phyloP scores from a whole-genome alignment of 37 sponge, comb jelly and placozoan genomes.

The Bolinopsis microptera region DNA sequence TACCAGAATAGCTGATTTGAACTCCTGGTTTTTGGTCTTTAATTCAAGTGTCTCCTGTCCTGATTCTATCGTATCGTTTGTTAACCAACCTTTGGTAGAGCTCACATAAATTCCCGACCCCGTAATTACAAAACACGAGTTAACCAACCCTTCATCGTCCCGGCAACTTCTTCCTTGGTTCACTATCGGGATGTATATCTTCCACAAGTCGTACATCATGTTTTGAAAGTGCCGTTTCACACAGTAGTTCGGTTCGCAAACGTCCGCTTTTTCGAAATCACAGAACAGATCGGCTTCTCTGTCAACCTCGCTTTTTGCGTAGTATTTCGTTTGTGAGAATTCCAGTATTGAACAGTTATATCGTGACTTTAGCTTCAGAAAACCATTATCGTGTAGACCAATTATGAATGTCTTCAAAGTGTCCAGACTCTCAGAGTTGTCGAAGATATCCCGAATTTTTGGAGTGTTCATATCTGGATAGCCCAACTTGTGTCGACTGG shows the following conservation, averaged over 20 bases:
- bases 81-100: background rate
- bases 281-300: background rate
- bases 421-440: background rate
- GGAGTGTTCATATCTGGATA: background rate
- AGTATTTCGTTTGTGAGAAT: background rate
- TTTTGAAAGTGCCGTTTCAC: conserved; percentile 12
- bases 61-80: background rate
- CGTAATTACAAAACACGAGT: background rate
- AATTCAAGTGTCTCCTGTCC: background rate
- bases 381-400: background rate
- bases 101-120: conserved; percentile 1
- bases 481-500: conserved; percentile 13
- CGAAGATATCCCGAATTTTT: background rate
- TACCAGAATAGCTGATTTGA: background rate
- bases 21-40: conserved; percentile 23
- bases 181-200: background rate
- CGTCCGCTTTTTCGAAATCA: background rate
- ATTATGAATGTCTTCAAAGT: background rate
- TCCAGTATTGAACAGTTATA: conserved; percentile 5
- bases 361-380: background rate
- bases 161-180: background rate
- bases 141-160: background rate
- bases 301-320: background rate
- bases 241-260: conserved; percentile 21
- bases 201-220: background rate